Evolutionary conservation across 2,888 invertebrate species (phyloP), one percentile per base, ranked within the genome.

Genomic region (Lordiphosa fenestrarum): DNA sequence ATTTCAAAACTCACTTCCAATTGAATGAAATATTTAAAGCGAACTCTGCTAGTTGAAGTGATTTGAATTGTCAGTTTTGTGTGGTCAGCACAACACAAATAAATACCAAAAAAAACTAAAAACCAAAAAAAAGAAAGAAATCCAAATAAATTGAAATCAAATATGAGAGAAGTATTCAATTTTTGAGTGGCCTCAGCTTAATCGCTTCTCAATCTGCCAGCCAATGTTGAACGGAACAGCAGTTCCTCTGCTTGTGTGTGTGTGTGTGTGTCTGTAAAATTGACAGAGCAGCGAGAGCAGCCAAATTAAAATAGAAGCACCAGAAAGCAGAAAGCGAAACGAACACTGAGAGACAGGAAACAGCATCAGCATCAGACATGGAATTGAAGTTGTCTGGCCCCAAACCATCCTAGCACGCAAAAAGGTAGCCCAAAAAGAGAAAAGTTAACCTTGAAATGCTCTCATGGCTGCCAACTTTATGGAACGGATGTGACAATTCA

Each of bases 401-500:
- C 19, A 39, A 12, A 19, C 4, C 33, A 44, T 40, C 21, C 7
- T 19, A 1, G 5, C 44, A 15, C 15, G 44, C n/a, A 30, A 30
- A 30, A 30, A 30, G 30, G 30, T 30, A 30, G 30, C 9, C 30
- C 30, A 30, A 30, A 30, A 30, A 30, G n/a, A 37, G 33, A 23
- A 47, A 37, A 47, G 64, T 54, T 77, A 73, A 73, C 73, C 73
- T 73, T 73, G 73, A 73, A 73, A 76, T 67, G 77, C 67, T 49
- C 51, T 25, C 67, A 62, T 71, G 73, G 71, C 67, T 71, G 78
- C 74, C 73, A 74, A 74, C 80, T 80, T 75, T 64, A 75, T 66
- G 75, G 33, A 78, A 62, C 80, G 80, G 64, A 78, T 78, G 80
- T 64, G 76, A 72, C 74, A 74, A 74, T 74, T 74, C 56, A 74